Evolutionary conservation across 64 coral and sea anemone species (phyloP), one percentile per base, ranked within the genome.

Genomic region (Montipora capricornis): DNA sequence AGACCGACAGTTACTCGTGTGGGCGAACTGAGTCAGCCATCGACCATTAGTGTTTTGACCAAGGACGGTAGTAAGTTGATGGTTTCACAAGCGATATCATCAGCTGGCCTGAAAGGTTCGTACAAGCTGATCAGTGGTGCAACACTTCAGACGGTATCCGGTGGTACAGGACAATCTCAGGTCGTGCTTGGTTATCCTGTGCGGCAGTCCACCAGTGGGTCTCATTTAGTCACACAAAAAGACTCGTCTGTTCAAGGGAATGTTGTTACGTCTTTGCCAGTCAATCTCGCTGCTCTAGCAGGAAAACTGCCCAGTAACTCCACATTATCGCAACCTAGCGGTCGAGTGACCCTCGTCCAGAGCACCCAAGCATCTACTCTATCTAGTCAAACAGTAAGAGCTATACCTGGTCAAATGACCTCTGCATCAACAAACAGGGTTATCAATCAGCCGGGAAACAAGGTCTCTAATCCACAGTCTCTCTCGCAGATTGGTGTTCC

Each of bases 81-180:
- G 47, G 47, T 86, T 44, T 86, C 82, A 2, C 82, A 86, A 47
- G 80, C 80, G 20, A 44, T 82, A 61, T 82, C 80, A 1, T 62
- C 80, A 15, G 80, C 55, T 3, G 82, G 82, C 11, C 66, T 86
- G 3, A 86, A 86, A 73, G 82, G 82, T 5, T 86, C 82, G 17
- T 86, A 86, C 82, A 86, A 86, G 82, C 15, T 86, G 2, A 64
- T 86, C 19, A 86, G 82, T 86, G 82, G 82, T 67, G 45, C 82
- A 22, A 46, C 59, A 7, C 15, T 83, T 1, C 81, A 83, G 47
- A 70, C 82, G 51, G 82, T 68, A 5, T 15, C 62, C 8, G 50
- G 82, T 50, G 66, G 64, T n/a, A 50, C 82, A 50, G 82, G 82
- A 11, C 82, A 86, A 49, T 50, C 82, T 64, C 82, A 86, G 16